These are phyloP conservation scores for Calcarius lapponicus DNA, from an alignment of 2,797 vertebrate genomes.

Conservation along the genomic window DNA sequence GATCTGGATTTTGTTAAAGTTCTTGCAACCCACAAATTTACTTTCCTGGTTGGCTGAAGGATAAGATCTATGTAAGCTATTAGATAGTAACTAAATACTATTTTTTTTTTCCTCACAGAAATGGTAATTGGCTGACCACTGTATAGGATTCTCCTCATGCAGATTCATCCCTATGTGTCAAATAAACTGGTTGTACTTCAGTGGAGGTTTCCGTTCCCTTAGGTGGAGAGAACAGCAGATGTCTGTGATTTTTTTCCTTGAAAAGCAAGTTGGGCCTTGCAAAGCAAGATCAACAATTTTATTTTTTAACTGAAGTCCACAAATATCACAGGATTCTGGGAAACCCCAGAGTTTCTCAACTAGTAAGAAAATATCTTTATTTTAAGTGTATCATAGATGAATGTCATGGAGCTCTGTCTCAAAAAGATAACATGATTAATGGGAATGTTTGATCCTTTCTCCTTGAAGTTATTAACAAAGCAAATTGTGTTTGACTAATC, in stretches of 20 bases:
- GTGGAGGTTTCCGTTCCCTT: background rate
- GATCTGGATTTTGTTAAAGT: background rate
- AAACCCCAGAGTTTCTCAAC: background rate
- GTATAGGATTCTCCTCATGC: background rate
- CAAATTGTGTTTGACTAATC: background rate
- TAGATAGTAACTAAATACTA: background rate
- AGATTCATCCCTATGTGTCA: rapidly evolving
- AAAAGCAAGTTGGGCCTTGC: background rate
- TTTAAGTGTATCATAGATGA: background rate
- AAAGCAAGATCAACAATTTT: background rate
- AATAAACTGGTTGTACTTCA: background rate
- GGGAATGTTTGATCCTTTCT: background rate
- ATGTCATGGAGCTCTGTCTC: background rate
- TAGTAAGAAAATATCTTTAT: background rate
- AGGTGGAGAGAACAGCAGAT: background rate
- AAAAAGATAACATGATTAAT: background rate
- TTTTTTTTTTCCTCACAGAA: background rate
- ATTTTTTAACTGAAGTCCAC: background rate
- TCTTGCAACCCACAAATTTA: background rate
- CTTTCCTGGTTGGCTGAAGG: background rate
- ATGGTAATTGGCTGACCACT: background rate
- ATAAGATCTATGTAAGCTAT: background rate
- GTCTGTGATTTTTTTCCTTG: background rate
- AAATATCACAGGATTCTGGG: background rate
- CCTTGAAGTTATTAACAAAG: background rate